phyloP scores from a whole-genome alignment of 2,797 vertebrate genomes.

The Falco biarmicus region DNA sequence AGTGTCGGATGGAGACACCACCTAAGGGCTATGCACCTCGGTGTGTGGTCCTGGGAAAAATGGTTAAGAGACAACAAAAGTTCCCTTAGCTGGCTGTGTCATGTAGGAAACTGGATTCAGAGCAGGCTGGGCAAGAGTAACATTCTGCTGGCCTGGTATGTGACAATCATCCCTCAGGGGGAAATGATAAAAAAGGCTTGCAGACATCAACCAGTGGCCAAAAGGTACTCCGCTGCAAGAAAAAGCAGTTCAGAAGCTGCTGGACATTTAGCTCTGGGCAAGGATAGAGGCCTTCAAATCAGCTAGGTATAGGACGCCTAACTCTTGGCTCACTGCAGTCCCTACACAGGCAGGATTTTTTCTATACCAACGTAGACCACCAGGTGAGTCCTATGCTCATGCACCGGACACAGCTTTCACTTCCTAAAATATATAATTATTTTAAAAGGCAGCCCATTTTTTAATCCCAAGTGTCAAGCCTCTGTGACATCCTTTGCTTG shows the following conservation, averaged over 20 bases:
- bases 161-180: background rate
- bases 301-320: background rate
- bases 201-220: background rate
- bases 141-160: background rate
- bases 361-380: background rate
- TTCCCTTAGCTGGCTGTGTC: background rate
- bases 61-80: background rate
- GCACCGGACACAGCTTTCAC: background rate
- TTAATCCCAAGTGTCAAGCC: background rate
- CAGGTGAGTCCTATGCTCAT: background rate
- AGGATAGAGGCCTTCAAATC: background rate
- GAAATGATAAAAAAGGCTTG: background rate
- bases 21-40: background rate
- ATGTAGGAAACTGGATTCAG: background rate
- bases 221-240: background rate
- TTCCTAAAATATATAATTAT: background rate
- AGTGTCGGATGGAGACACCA: accelerated
- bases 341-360: background rate
- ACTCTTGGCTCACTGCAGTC: background rate
- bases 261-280: background rate
- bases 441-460: background rate
- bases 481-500: background rate
- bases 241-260: background rate
- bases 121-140: background rate
- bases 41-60: background rate